Percentiles rank a stretch among this genome's conserved stretches.
phyloP scores from a whole-genome alignment of 92 coral and sea anemone genomes.

The Epizoanthus fatuus region DNA sequence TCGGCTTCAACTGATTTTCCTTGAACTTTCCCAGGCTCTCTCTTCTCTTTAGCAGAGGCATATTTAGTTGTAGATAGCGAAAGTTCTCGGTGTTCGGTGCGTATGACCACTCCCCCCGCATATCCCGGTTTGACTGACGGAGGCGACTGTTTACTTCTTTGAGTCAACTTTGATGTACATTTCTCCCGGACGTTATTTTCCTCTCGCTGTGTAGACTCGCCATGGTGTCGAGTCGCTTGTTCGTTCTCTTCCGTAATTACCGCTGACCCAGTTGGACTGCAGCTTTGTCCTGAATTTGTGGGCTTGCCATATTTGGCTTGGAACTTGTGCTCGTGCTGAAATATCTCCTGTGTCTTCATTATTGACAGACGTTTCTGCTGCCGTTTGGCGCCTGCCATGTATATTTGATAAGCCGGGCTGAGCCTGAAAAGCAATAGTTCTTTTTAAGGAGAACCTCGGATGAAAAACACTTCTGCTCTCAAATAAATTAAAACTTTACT shows the following conservation, averaged over 20 bases:
- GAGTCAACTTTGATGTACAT: slow-evolving; percentile 14
- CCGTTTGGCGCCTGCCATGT: slow-evolving; percentile 77
- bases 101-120: slow-evolving; percentile 25
- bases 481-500: too few species aligned
- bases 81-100: slow-evolving; percentile 24
- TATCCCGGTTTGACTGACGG: slow-evolving; percentile 27
- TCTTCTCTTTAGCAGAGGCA: slow-evolving; percentile 9
- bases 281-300: slow-evolving; percentile 12
- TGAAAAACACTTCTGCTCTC: too few species aligned
- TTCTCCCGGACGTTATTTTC: neutral
- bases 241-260: slow-evolving; percentile 1
- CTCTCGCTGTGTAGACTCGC: slow-evolving; percentile 1
- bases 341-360: slow-evolving; percentile 89
- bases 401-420: slow-evolving; percentile 67
- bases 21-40: slow-evolving; percentile 18
- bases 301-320: slow-evolving; percentile 78
- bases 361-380: slow-evolving; percentile 85
- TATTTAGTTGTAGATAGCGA: neutral
- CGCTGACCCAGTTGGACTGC: neutral
- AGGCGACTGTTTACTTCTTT: slow-evolving; percentile 30
- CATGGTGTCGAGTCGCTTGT: slow-evolving; percentile 1
- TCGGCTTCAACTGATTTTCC: neutral
- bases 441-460: too few species aligned
- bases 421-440: slow-evolving; percentile 53
- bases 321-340: slow-evolving; percentile 82